Evolutionary conservation across 2,113 vertebrate genomes (phyloP), one percentile per base, ranked within the genome.

Genomic region (Vulpes lagopus): DNA sequence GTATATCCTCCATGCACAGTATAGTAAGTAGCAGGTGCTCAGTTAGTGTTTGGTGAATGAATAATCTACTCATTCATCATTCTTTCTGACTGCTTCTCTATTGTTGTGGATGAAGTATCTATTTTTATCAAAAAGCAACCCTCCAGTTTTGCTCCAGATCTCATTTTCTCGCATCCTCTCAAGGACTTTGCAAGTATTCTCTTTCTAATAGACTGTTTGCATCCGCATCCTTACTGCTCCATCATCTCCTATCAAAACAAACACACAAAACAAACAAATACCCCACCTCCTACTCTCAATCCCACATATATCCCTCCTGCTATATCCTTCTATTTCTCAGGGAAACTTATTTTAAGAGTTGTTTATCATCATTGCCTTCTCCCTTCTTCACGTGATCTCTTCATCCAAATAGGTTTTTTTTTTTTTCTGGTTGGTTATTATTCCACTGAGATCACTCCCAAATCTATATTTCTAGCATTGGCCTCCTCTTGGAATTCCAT

Each of bases 271-370:
- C 43, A 76, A 92, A 81, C 53, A 57, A 30, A 69, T 9, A 69
- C 8, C 16, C 32, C 64, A 22, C n/a, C 20, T 78, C 55, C 43
- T 43, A 43, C 43, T 83, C 49, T 67, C 93, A 60, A 86, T 86
- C 23, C n/a, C 17, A 91, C 35, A 81, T 15, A 69, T 76, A 81
- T 62, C 73, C 14, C 8, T 94, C 62, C 79, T 57, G 20, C 62
- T 87, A 49, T 25, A 83, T 86, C 32, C 51, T 86, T 95, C 57
- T 19, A 76, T 78, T 93, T 78, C 51, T 84, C 69, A 64, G 82
- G 59, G 85, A 96, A 92, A 88, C 32, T 84, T 73, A n/a, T 53
- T 96, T 89, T 78, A 89, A 89, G 79, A 67, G 59, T 64, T 91
- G 9, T 65, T 49, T 96, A 57, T 35, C 67, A 32, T 83, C 49